Conservation (phyloP, 2,888 invertebrate species). For the Lymantria monacha region DNA sequence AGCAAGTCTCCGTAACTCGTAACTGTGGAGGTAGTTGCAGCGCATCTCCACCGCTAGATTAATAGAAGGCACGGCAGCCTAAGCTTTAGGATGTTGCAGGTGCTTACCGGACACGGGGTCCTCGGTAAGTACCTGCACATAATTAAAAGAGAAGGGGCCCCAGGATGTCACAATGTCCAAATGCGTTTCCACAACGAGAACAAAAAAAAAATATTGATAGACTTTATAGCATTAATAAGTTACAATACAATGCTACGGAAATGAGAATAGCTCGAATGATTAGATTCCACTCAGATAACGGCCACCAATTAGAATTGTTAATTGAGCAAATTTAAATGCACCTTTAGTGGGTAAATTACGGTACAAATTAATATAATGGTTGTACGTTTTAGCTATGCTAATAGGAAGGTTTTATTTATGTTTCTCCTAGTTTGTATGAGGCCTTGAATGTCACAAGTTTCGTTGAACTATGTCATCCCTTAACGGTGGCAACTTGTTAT, state of each 20-base stretch:
- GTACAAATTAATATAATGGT: constrained; percentile 21
- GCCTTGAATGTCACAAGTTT: constrained; percentile 2
- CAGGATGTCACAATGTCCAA: too few relatives aligned
- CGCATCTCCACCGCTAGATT: too few relatives aligned
- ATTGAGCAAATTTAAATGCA: constrained; percentile 24
- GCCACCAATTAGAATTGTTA: constrained; percentile 25
- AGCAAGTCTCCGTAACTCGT: too few relatives aligned
- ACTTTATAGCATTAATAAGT: too few relatives aligned
- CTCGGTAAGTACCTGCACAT: too few relatives aligned
- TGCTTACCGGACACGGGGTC: too few relatives aligned
- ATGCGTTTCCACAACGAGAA: too few relatives aligned
- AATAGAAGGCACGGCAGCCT: too few relatives aligned
- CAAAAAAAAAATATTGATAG: too few relatives aligned
- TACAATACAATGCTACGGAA: constrained; percentile 4
- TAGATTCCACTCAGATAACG: constrained; percentile 32
- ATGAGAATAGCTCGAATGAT: constrained; percentile 25
- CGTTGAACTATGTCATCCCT: not conserved
- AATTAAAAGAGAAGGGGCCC: too few relatives aligned
- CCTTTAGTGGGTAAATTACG: constrained; percentile 16
- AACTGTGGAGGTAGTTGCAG: too few relatives aligned
- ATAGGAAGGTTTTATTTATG: constrained; percentile 6
- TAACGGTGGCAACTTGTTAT: not conserved
- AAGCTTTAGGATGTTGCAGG: too few relatives aligned
- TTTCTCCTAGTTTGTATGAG: constrained; percentile 1
- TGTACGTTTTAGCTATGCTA: constrained; percentile 12